Percentiles rank a stretch among this genome's conserved stretches.
Evolutionary conservation across 2,797 vertebrate genomes (phyloP).

Genomic region (Lophotriccus pileatus): DNA sequence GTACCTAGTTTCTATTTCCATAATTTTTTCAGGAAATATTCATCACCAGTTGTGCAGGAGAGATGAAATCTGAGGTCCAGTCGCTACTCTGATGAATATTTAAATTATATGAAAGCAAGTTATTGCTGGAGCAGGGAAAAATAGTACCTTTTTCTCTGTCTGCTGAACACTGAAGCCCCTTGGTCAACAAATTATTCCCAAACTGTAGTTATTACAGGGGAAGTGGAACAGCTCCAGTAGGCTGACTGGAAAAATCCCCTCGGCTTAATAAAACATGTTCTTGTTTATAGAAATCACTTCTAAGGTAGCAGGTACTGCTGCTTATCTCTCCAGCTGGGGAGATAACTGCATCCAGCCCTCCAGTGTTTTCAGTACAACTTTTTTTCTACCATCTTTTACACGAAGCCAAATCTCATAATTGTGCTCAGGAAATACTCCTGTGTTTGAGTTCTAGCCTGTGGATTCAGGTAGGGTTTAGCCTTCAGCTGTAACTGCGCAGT

Average conservation of each 20-base stretch:
- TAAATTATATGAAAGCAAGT: not conserved
- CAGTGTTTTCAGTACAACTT: not conserved
- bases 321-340: not conserved
- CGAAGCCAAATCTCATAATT: not conserved
- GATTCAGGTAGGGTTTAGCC: not conserved
- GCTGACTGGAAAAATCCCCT: not conserved
- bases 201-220: not conserved
- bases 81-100: not conserved
- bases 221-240: not conserved
- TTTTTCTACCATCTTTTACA: not conserved
- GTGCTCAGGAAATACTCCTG: not conserved
- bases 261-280: not conserved
- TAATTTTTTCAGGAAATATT: not conserved
- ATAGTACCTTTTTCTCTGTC: not conserved
- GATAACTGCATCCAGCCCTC: not conserved
- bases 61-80: not conserved
- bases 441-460: not conserved
- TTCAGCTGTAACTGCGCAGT: not conserved
- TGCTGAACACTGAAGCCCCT: rapidly evolving
- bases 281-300: not conserved
- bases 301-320: not conserved
- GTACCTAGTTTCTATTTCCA: not conserved
- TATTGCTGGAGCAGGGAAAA: not conserved
- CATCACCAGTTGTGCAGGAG: not conserved
- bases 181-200: not conserved